Base-by-base conservation (phyloP, 2,888 invertebrate species). In the Drosophila koepferae region DNA sequence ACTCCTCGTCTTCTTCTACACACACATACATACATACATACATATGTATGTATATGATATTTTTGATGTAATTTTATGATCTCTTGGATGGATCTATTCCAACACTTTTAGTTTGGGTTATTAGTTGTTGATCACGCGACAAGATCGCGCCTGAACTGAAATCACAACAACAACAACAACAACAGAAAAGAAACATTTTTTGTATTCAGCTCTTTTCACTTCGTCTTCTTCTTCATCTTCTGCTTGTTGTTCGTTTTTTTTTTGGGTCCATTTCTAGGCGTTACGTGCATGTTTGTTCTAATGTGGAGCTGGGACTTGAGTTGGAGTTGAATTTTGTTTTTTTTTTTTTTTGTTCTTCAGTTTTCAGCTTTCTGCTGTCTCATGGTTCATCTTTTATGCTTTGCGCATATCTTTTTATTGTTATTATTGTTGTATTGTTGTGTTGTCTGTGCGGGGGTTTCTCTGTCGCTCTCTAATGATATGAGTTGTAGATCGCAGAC, bases 331-430 rank as follows among this genome's bases (percentile, higher is more conserved):
- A 20, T 20, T 20, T 20, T 20, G 1, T 20, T 40, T 16, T 40
- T 16, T 20, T 23, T 9, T 53, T 49, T 3, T 48, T 14, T 28
- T 5, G 6, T 49, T 48, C 28, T 48, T 48, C 23, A 7, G 14
- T 36, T 34, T 31, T 34, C 7, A 2, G 58, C 74, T 85, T 85
- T 82, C 70, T 88, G 84, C 88, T 76, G 86, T 69, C 89, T 89
- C 86, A 85, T 89, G 81, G 82, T 80, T 82, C 85, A 82, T 82
- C 89, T 87, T 74, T 77, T 78, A 81, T 78, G 81, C 81, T 70
- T 63, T 60, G 81, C 78, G 72, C 77, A 80, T 83, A 73, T 62
- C 66, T 71, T 79, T 74, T 66, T 58, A 41, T 54, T 34, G 28
- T 34, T 34, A 34, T 34, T 41, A 18, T 54, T 54, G 16, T 53